phyloP scores from a whole-genome alignment of 30 jellyfish, hydroid and myxozoan genomes.

The Sanderia malayensis region DNA sequence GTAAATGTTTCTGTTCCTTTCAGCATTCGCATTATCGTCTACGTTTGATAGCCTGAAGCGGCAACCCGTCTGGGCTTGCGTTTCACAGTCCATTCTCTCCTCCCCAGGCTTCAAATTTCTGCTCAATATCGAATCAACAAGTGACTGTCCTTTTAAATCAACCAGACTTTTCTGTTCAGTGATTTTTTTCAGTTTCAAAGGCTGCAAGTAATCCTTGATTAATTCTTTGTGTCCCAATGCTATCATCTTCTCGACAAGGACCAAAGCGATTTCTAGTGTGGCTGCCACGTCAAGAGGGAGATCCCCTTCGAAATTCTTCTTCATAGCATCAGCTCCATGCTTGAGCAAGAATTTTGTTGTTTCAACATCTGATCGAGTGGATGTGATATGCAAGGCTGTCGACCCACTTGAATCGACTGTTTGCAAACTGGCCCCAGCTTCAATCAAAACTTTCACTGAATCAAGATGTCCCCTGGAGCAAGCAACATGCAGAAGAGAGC shows the following conservation, averaged over 20 bases:
- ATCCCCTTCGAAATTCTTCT: slow-evolving; percentile 24
- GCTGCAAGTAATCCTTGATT: slow-evolving; percentile 29
- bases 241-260: slow-evolving; percentile 52
- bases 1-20: neutral
- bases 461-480: slow-evolving; percentile 48
- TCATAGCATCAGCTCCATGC: slow-evolving; percentile 67
- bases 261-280: slow-evolving; percentile 24
- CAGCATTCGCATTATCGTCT: slow-evolving; percentile 7
- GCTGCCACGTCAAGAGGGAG: slow-evolving; percentile 65
- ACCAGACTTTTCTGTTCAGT: neutral
- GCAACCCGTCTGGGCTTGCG: slow-evolving; percentile 30
- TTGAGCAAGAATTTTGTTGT: slow-evolving; percentile 36
- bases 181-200: slow-evolving; percentile 25
- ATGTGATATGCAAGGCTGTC: slow-evolving; percentile 50
- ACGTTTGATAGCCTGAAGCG: slow-evolving; percentile 38
- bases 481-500: slow-evolving; percentile 34
- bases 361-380: slow-evolving; percentile 20
- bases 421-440: slow-evolving; percentile 49
- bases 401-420: slow-evolving; percentile 31
- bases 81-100: neutral
- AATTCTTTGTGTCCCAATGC: slow-evolving; percentile 49
- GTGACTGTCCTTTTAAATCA: neutral
- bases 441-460: slow-evolving; percentile 23
- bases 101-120: neutral
- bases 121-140: neutral